Evolutionary conservation across 2,888 invertebrate genomes (phyloP).

Genomic region (Calephelis perditalis): DNA sequence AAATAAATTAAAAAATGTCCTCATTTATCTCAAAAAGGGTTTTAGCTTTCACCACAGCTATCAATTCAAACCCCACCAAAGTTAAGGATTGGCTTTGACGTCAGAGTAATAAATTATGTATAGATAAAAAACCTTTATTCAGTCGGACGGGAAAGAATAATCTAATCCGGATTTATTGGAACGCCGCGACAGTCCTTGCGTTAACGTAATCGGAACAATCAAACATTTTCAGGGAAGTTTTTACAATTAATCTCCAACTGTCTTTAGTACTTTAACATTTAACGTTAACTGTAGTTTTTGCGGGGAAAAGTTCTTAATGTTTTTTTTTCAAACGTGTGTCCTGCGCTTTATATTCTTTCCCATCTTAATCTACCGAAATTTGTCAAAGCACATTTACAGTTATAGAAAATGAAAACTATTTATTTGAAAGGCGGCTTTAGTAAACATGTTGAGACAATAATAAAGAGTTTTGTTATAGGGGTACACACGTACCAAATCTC

Average conservation of each 20-base stretch:
- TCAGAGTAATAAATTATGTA: conserved; percentile 42
- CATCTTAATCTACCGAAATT: no score
- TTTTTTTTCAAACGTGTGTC: no score
- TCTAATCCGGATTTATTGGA: conserved; percentile 57
- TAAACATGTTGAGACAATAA: no score
- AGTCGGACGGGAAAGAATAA: conserved; percentile 42
- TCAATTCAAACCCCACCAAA: conserved; percentile 14
- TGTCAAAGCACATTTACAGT: no score
- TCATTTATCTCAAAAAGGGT: not conserved
- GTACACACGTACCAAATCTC: no score
- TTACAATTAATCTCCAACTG: conserved; percentile 45
- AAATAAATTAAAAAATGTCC: not conserved
- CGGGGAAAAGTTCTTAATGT: no score
- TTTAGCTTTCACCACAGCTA: conserved; percentile 7
- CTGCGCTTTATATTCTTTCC: no score
- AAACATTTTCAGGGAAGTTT: conserved; percentile 53
- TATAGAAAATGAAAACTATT: no score
- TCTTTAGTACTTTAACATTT: conserved; percentile 17
- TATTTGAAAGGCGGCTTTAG: no score
- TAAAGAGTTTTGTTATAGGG: no score
- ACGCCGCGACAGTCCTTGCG: conserved; percentile 35
- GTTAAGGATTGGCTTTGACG: conserved; percentile 26
- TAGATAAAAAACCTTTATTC: conserved; percentile 42
- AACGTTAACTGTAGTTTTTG: no score
- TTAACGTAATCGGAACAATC: conserved; percentile 46